phyloP scores from a whole-genome alignment of 2,113 vertebrate species.

The Passer domesticus region DNA sequence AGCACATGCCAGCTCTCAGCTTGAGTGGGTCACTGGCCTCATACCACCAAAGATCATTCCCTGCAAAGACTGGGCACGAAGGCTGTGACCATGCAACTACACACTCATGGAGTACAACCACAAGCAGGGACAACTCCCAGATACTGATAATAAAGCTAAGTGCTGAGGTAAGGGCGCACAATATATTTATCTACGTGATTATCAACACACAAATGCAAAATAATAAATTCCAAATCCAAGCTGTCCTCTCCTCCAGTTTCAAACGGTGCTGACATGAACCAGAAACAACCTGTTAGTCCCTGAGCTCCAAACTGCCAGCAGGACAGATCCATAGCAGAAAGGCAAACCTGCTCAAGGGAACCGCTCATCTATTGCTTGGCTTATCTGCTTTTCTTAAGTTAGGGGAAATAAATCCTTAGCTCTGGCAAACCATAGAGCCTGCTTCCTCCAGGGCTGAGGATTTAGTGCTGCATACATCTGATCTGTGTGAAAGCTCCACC shows the following conservation, averaged over 20 bases:
- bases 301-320: background rate
- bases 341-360: background rate
- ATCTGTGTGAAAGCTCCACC: background rate
- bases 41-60: background rate
- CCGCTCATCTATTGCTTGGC: background rate
- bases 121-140: background rate
- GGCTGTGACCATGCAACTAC: background rate
- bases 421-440: background rate
- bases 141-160: background rate
- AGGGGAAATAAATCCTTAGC: background rate
- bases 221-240: background rate
- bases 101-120: fast-evolving
- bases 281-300: background rate
- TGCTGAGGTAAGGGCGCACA: background rate
- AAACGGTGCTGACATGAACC: background rate
- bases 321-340: background rate
- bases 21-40: background rate
- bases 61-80: background rate
- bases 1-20: background rate
- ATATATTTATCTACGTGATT: background rate
- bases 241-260: background rate
- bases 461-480: background rate
- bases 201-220: background rate
- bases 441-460: background rate
- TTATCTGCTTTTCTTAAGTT: background rate